Evolutionary conservation across 2,797 vertebrate species (phyloP).

Genomic region (Notolabrus celidotus): DNA sequence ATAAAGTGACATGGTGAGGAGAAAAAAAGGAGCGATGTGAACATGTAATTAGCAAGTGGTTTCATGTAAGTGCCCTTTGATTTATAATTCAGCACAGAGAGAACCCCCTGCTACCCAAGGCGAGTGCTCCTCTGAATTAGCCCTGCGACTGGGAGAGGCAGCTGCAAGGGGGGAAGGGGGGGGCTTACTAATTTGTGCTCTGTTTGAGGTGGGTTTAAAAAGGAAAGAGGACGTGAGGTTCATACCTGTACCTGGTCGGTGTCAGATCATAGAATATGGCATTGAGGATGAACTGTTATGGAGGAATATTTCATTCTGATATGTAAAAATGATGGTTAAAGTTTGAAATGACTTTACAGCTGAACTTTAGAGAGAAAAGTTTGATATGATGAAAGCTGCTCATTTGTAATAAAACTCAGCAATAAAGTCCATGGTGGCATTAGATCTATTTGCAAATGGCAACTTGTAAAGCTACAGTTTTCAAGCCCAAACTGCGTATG

Average conservation of each 20-base stretch:
- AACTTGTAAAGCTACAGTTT: constrained; percentile 33
- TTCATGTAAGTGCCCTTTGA: constrained; percentile 85
- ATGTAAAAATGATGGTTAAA: constrained; percentile 39
- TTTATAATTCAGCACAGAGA: constrained; percentile 85
- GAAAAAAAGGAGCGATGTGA: constrained; percentile 59
- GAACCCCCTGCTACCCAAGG: constrained; percentile 74
- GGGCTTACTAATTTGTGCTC: constrained; percentile 64
- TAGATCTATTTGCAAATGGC: constrained; percentile 14
- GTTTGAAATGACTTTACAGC: constrained; percentile 43
- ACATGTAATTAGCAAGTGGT: constrained; percentile 81
- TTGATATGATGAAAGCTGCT: constrained; percentile 44
- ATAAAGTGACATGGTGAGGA: constrained; percentile 74
- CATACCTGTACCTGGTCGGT: constrained; percentile 59
- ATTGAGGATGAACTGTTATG: constrained; percentile 25
- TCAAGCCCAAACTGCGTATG: constrained; percentile 43
- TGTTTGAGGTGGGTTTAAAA: constrained; percentile 74
- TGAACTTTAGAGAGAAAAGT: constrained; percentile 49
- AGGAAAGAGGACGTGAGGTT: constrained; percentile 68
- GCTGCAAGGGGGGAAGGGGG: constrained; percentile 19
- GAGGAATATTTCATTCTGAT: constrained; percentile 24
- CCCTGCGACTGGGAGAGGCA: constrained; percentile 69
- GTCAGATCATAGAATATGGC: constrained; percentile 49
- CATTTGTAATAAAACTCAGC: constrained; percentile 37
- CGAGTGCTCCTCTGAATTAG: constrained; percentile 79
- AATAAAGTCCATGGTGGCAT: constrained; percentile 7